Evolutionary conservation across 2,797 vertebrate genomes (phyloP), one percentile per base, ranked within the genome.

Genomic region (Melanotaenia maccullochi): DNA sequence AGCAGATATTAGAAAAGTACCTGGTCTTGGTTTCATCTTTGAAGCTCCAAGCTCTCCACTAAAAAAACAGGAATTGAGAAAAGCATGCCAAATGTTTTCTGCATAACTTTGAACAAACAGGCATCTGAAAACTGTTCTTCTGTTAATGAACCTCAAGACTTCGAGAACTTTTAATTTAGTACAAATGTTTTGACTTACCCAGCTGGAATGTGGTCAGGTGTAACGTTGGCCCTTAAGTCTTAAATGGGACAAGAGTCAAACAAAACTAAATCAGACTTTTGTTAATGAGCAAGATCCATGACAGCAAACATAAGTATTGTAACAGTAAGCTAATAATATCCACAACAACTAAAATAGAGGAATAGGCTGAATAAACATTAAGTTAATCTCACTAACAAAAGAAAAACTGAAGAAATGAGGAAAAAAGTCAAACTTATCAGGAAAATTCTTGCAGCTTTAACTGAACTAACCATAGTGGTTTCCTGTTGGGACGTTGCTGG

Each of bases 1-100:
- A 32, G 7, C 33, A 61, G 16, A 42, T 35, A 4, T 6, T 14
- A 18, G 57, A 56, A 68, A 28, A 9, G 78, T 95, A 97, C 95
- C 95, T 94, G 95, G 93, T 85, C 70, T 79, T 32, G 91, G 57
- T 89, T 93, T 96, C 35, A 91, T 90, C 89, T 93, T 95, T 38
- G 66, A 78, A 57, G 91, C 62, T 35, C 62, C 28, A 75, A 57
- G 70, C 51, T 89, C 85, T 9, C 35, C 80, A 59, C 94, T 94
- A 85, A 64, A 30, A 40, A 65, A 65, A 81, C n/a, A 0, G 3
- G 51, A 24, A 72, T 3, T 7, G 1, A 47, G 35, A 71, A 69
- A 71, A 0, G 62, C 0, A 73, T 28, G 2, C 60, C 22, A 78
- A 24, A 24, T 30, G 20, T 16, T 52, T 3, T 60, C 28, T 55